Evolutionary conservation across 2,797 vertebrate species (phyloP).

Genomic region (Myotis myotis): DNA sequence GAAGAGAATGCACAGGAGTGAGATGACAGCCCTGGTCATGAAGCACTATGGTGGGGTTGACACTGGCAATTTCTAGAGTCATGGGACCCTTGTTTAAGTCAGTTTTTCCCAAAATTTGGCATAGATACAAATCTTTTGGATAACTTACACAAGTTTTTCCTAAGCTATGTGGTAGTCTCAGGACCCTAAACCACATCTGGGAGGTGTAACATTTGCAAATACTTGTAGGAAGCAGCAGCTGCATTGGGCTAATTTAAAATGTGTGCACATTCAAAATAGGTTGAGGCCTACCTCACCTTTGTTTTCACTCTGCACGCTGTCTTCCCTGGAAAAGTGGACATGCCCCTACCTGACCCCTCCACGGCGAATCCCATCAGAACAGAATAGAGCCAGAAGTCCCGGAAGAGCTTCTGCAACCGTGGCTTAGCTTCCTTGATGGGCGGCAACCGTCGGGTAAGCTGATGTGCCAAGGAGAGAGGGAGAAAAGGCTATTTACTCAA

Average conservation of each 20-base stretch:
- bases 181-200: not conserved
- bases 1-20: not conserved
- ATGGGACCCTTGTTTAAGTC: not conserved
- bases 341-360: slow-evolving; percentile 93
- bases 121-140: not conserved
- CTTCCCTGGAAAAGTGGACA: not conserved
- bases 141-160: not conserved
- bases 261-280: not conserved
- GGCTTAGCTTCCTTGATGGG: slow-evolving; percentile 97
- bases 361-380: slow-evolving; percentile 98
- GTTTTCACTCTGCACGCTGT: not conserved
- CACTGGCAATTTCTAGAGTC: not conserved
- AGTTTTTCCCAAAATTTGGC: not conserved
- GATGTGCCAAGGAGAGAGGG: slow-evolving; percentile 22
- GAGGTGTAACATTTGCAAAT: not conserved
- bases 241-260: not conserved
- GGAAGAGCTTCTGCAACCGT: slow-evolving; percentile 95
- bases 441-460: slow-evolving; percentile 93
- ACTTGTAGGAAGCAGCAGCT: not conserved
- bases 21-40: not conserved
- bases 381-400: slow-evolving; percentile 98
- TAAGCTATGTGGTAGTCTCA: not conserved
- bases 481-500: slow-evolving; percentile 63
- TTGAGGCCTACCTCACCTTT: not conserved
- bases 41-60: not conserved